These are phyloP conservation scores for Chionis minor DNA, from an alignment of 2,113 vertebrate species.

Conservation along the genomic window DNA sequence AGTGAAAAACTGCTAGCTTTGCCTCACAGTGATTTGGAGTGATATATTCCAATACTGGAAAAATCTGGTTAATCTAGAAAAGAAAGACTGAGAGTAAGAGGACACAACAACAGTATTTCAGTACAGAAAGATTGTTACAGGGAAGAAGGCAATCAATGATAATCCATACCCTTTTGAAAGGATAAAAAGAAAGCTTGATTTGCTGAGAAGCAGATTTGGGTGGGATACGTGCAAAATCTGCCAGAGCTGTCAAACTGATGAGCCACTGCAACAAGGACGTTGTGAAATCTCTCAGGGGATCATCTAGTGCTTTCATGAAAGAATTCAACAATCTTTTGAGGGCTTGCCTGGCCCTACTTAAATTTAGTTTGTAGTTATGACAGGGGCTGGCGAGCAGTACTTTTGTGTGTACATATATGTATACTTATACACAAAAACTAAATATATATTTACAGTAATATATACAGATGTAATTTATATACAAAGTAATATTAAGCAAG, in stretches of 20 bases:
- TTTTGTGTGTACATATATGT: neutral
- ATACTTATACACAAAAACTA: neutral
- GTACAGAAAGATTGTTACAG: neutral
- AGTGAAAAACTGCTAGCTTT: neutral
- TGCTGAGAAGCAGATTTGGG: neutral
- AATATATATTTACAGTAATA: neutral
- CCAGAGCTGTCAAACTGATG: neutral
- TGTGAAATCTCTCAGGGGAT: neutral
- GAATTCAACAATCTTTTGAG: neutral
- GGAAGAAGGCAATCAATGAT: neutral
- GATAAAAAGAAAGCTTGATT: neutral
- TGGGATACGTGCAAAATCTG: neutral
- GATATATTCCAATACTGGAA: neutral
- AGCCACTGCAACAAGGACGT: neutral
- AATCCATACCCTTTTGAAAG: neutral
- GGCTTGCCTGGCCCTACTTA: neutral
- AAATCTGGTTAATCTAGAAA: neutral
- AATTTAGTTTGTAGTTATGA: neutral
- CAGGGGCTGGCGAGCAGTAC: neutral
- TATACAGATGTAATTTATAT: neutral
- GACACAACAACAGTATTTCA: neutral
- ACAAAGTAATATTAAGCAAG: neutral
- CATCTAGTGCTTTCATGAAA: neutral
- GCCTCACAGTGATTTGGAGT: neutral
- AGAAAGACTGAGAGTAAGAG: neutral